These are phyloP conservation scores for Chydorus sphaericus DNA, from an alignment of 2,888 invertebrate genomes.

Conservation along the genomic window DNA sequence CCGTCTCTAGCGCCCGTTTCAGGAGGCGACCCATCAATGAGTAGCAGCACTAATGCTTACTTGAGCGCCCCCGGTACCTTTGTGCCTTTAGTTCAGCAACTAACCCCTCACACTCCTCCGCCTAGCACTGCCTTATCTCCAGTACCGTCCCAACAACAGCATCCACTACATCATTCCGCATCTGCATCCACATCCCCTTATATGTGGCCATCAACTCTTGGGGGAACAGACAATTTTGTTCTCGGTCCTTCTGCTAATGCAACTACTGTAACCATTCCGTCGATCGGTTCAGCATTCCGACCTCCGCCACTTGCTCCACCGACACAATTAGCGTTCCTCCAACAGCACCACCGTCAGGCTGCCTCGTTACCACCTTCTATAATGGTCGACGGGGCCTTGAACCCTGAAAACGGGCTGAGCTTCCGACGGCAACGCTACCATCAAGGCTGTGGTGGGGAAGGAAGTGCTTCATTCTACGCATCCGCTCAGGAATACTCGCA, in stretches of 20 bases:
- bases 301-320: neutral
- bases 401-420: neutral
- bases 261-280: neutral
- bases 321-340: neutral
- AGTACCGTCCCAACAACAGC: neutral
- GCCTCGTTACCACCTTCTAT: no score
- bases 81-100: slow-evolving; percentile 2
- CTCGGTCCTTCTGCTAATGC: neutral
- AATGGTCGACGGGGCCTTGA: neutral
- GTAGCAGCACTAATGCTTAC: no score
- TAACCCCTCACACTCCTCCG: neutral
- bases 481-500: neutral
- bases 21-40: neutral
- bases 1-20: neutral
- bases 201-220: neutral
- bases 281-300: neutral
- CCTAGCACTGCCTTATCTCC: neutral
- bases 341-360: no score
- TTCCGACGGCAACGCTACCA: neutral
- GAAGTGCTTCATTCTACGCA: neutral
- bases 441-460: neutral
- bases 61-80: neutral
- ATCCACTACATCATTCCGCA: neutral
- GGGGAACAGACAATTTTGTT: no score
- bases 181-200: no score